phyloP scores from a whole-genome alignment of 2,113 vertebrate genomes.

The Calyptomena viridis region DNA sequence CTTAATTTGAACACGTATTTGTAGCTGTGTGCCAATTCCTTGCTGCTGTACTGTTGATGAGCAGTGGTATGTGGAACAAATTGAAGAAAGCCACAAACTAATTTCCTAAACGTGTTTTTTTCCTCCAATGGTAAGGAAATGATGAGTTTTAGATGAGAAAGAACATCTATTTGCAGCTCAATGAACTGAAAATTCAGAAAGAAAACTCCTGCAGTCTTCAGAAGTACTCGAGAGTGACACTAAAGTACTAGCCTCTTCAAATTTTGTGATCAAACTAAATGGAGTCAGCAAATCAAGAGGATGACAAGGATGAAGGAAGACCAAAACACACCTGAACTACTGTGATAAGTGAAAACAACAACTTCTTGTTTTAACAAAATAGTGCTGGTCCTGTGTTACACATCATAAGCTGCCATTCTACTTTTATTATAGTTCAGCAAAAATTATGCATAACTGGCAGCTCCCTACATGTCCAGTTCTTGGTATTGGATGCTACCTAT shows the following conservation, averaged over 20 bases:
- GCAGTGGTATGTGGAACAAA: conserved; percentile 15
- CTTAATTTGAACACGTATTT: background rate
- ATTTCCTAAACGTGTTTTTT: conserved; percentile 48
- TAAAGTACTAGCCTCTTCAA: conserved; percentile 28
- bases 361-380: background rate
- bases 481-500: background rate
- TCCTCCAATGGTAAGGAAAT: conserved; percentile 1
- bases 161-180: conserved; percentile 41
- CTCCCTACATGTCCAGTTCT: background rate
- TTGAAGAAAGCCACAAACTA: conserved; percentile 42
- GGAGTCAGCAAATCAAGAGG: background rate
- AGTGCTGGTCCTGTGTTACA: background rate
- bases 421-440: background rate
- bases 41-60: background rate
- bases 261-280: conserved; percentile 44
- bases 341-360: conserved; percentile 22
- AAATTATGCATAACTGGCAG: conserved; percentile 1
- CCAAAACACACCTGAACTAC: background rate
- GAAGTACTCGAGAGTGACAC: background rate
- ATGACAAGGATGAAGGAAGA: background rate
- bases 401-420: background rate
- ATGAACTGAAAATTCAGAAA: conserved; percentile 46
- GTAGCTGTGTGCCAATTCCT: background rate
- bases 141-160: conserved; percentile 57
- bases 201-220: conserved; percentile 30